phyloP scores from a whole-genome alignment of 2,888 invertebrate species.

The Allolobophora icterica region DNA sequence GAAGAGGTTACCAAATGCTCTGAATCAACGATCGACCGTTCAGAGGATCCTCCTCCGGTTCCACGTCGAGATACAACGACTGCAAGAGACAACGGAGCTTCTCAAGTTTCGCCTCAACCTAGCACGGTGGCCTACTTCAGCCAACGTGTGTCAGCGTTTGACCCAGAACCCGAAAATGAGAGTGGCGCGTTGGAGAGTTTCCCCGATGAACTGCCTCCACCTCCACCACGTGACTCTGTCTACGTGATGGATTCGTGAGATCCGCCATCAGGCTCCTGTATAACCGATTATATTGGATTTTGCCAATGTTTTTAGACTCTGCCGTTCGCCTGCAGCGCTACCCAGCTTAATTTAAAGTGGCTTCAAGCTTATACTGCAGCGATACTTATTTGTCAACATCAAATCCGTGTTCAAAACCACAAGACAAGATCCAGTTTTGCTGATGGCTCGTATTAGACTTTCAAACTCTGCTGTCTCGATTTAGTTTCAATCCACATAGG shows the following conservation, averaged over 20 bases:
- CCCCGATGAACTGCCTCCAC: conserved; percentile 17
- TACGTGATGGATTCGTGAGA: background rate
- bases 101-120: background rate
- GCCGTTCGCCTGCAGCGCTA: background rate
- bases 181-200: background rate
- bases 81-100: background rate
- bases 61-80: background rate
- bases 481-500: background rate
- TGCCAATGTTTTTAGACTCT: background rate
- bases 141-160: background rate
- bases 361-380: background rate
- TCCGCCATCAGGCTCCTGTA: background rate
- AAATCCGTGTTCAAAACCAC: background rate
- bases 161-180: background rate
- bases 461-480: background rate
- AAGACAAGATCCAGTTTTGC: background rate
- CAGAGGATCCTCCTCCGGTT: background rate
- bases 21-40: background rate
- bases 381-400: background rate
- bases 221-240: background rate
- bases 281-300: background rate
- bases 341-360: background rate
- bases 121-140: background rate
- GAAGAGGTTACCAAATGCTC: background rate
- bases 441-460: background rate